Percentiles rank a stretch among this genome's conserved stretches.
phyloP scores from a whole-genome alignment of 2,113 vertebrate species.

The Peromyscus leucopus region DNA sequence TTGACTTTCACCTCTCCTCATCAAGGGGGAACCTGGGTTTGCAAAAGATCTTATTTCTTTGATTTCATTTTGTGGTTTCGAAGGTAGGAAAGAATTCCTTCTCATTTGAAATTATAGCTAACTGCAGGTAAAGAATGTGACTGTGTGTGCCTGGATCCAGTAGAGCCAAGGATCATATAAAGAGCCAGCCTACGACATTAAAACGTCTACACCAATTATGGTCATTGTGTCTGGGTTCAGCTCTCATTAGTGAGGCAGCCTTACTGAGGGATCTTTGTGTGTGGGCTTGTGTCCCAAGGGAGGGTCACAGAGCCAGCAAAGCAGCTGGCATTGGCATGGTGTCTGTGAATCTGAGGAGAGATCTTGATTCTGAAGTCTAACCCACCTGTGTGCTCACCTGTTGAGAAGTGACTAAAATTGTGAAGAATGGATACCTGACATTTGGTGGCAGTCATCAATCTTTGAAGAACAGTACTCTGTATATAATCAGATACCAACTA shows the following conservation, averaged over 20 bases:
- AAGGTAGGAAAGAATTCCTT: slow-evolving; percentile 84
- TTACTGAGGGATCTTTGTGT: slow-evolving; percentile 69
- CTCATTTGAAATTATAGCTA: slow-evolving; percentile 81
- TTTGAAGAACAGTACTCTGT: slow-evolving; percentile 62
- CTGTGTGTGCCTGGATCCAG: slow-evolving; percentile 68
- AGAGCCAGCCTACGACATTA: slow-evolving; percentile 73
- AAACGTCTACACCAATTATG: slow-evolving; percentile 76
- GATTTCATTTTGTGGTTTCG: slow-evolving; percentile 84
- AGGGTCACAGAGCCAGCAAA: slow-evolving; percentile 19
- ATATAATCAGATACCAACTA: slow-evolving; percentile 63
- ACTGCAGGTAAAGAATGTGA: slow-evolving; percentile 82
- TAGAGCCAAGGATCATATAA: slow-evolving; percentile 81
- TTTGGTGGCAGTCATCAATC: slow-evolving; percentile 61
- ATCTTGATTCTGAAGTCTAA: background rate
- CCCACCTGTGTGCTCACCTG: slow-evolving; percentile 51
- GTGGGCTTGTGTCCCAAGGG: slow-evolving; percentile 58
- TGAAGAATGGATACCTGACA: slow-evolving; percentile 48
- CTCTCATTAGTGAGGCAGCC: slow-evolving; percentile 65
- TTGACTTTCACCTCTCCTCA: slow-evolving; percentile 37
- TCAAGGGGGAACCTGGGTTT: slow-evolving; percentile 53
- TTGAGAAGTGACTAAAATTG: slow-evolving; percentile 67
- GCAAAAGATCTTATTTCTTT: slow-evolving; percentile 81
- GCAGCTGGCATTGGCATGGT: background rate
- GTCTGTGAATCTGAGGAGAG: background rate
- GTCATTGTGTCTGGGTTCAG: slow-evolving; percentile 76